Evolutionary conservation across 2,797 vertebrate species (phyloP).

Genomic region (Avahi laniger): DNA sequence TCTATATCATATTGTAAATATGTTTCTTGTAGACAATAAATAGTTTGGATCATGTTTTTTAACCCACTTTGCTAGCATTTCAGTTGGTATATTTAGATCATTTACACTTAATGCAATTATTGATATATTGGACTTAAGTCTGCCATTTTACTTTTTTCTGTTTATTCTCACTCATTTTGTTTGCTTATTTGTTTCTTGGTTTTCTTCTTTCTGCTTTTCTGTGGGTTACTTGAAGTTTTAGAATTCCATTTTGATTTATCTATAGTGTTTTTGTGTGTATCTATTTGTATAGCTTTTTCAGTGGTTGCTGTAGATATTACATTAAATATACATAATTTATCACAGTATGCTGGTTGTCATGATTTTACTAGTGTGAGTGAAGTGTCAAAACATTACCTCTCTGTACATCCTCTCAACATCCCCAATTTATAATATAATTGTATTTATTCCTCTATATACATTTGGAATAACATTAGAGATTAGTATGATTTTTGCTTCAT

Average conservation of each 20-base stretch:
- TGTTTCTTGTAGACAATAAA: neutral
- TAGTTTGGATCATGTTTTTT: neutral
- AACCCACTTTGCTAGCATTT: neutral
- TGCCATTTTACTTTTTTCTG: neutral
- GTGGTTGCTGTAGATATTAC: neutral
- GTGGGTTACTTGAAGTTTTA: neutral
- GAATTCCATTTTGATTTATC: constrained; percentile 2
- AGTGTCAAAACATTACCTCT: neutral
- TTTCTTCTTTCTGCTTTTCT: neutral
- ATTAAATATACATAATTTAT: neutral
- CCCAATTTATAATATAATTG: neutral
- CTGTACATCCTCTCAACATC: neutral
- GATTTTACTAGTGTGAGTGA: neutral
- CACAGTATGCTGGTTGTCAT: neutral
- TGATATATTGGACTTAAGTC: neutral
- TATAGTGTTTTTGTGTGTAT: neutral
- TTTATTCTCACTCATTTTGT: neutral
- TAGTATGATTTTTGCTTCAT: neutral
- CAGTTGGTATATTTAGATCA: neutral
- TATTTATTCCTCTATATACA: neutral
- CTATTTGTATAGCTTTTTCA: neutral
- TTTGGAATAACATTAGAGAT: neutral
- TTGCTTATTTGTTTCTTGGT: neutral
- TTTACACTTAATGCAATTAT: constrained; percentile 15
- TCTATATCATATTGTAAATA: neutral